Evolutionary conservation across 2,888 invertebrate genomes (phyloP), one percentile per base, ranked within the genome.

Genomic region (Diabrotica balteata): DNA sequence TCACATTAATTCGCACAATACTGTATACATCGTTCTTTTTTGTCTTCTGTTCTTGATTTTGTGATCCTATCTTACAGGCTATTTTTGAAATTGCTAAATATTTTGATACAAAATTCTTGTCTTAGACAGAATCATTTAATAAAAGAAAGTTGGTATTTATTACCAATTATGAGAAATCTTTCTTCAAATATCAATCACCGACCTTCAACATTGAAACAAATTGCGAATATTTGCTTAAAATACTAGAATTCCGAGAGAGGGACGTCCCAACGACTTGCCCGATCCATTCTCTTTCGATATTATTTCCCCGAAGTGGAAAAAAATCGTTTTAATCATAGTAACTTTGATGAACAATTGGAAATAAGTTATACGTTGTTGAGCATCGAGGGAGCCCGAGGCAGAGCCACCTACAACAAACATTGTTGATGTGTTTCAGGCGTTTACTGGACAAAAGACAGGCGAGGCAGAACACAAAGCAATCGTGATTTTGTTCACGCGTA

Each of bases 401-500:
- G 68, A 75, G 77, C 80, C 80, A 79, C 80, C 80, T 80, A 80
- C 80, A 78, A 80, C 76, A 79, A 80, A 80, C 79, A 78, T 79
- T 78, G 78, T 78, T 77, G 77, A 76, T 77, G 77, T 74, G 77
- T 76, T 75, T 73, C 72, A 73, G 77, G 75, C 76, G 74, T 73
- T 57, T 72, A 75, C 73, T 73, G 76, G 77, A 79, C 79, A 77
- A 78, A 79, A 79, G 77, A 73, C 73, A 73, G 78, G 79, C 77
- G 78, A 78, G 78, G 78, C 78, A 70, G 76, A 80, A 81, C 64
- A 64, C 64, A 81, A 81, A 80, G 78, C 75, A 75, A 78, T 80
- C 80, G 81, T 80, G 80, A 80, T 80, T 57, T 78, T 74, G 76
- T 80, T 81, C 80, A 79, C 81, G 80, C 80, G 80, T 80, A 80